Base-by-base conservation (phyloP, 1,140 invertebrate genomes). In the Drosophila kepulauana region DNA sequence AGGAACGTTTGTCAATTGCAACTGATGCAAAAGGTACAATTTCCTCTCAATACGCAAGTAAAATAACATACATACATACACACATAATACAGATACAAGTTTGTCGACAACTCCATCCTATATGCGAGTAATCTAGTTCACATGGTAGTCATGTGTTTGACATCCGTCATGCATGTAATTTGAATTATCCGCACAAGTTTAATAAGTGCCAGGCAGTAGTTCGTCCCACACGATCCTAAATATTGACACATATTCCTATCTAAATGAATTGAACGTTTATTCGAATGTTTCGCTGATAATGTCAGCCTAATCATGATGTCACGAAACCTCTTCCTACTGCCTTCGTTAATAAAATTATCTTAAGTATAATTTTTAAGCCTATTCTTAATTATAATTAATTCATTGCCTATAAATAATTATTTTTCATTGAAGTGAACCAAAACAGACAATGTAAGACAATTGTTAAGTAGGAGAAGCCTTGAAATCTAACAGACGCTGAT, bases 91-190 rank as follows among this genome's bases (percentile, higher is more conserved):
- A n/a, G 8, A 38, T 56, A 15, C 7, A 2, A 10, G 30, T 45
- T 49, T 73, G 71, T 66, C 15, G 48, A 13, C 20, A 35, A 43
- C 51, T 45, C 57, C 51, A 41, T 49, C 49, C 45, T 35, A 30
- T 82, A 33, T 8, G 7, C 30, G 8, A 8, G 69, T 80, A 84
- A 87, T 87, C 84, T 78, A 69, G 41, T 70, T 48, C 46, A 41
- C 68, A 67, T 33, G 1, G 54, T 35, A 35, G 57, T 58, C 73
- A 77, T 74, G 54, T 67, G 43, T 75, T 66, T 80, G 87, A 90
- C 87, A 87, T 82, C 76, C 90, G 87, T 90, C 87, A 86, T 16
- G 82, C 87, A 69, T 87, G 81, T 89, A 82, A 85, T 73, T 78
- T 87, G 82, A 82, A 81, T 81, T 85, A 74, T 16, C n/a, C 41